Conservation (phyloP, 1,140 invertebrate species). For the Monochamus saltuarius region DNA sequence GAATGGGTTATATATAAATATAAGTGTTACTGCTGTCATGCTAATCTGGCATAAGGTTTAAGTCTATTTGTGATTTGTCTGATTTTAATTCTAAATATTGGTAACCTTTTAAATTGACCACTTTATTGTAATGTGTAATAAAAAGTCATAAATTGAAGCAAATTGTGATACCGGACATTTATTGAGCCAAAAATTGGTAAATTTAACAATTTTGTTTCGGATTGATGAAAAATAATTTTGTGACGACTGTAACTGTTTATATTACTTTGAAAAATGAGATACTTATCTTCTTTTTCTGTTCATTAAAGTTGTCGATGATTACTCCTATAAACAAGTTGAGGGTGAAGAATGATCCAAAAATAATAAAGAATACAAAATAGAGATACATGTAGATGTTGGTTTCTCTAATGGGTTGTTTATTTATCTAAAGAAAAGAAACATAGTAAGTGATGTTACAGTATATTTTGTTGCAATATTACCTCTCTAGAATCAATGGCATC, state of each 20-base stretch:
- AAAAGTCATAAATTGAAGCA: too few relatives aligned
- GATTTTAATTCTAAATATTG: too few relatives aligned
- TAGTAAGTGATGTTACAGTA: neutral
- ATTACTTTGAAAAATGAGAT: constrained; percentile 22
- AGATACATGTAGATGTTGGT: constrained; percentile 96
- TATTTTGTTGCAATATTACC: constrained; percentile 57
- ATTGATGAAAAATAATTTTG: constrained; percentile 7
- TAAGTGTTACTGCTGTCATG: too few relatives aligned
- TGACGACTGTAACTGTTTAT: neutral
- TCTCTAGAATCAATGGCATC: constrained; percentile 95
- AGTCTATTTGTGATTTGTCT: too few relatives aligned
- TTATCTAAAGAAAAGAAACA: constrained; percentile 63
- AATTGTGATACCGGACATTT: too few relatives aligned
- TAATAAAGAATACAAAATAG: constrained; percentile 98
- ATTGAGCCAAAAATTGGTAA: too few relatives aligned
- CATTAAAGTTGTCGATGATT: constrained; percentile 98
- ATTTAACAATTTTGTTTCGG: neutral
- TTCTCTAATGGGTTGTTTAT: constrained; percentile 90
- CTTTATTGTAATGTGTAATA: too few relatives aligned
- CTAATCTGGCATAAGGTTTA: too few relatives aligned
- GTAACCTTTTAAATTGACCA: too few relatives aligned
- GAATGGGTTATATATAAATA: too few relatives aligned
- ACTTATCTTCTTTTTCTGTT: constrained; percentile 95
- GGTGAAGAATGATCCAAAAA: constrained; percentile 97
- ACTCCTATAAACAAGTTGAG: constrained; percentile 98